Conservation (phyloP, 2,888 invertebrate genomes). For the Drosophila basisetae region DNA sequence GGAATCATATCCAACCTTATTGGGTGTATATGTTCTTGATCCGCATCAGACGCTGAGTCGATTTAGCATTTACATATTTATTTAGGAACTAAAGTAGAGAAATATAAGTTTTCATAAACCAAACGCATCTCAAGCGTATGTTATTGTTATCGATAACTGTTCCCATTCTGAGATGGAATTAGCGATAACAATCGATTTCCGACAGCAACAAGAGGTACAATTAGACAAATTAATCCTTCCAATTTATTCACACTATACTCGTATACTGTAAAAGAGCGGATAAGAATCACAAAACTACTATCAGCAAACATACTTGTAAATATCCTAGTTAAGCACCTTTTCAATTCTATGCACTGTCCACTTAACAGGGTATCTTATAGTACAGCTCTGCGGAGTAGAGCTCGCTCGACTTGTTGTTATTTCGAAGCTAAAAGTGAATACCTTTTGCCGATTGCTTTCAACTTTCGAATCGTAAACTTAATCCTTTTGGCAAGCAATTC, state of each 20-base stretch:
- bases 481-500: conserved; percentile 19
- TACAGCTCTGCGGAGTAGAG: neutral
- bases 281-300: neutral
- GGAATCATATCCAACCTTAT: neutral
- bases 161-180: neutral
- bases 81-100: neutral
- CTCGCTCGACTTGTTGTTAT: neutral
- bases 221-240: neutral
- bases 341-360: neutral
- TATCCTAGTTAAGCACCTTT: neutral
- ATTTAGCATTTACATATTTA: neutral
- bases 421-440: neutral
- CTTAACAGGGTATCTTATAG: neutral
- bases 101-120: neutral
- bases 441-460: neutral
- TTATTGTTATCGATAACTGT: neutral
- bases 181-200: neutral
- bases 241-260: neutral
- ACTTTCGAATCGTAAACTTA: conserved; percentile 5
- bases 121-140: neutral
- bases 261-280: neutral
- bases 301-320: neutral
- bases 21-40: neutral
- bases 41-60: neutral
- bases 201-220: neutral